These are phyloP conservation scores for Celastrina argiolus DNA, from an alignment of 2,888 invertebrate genomes.

Conservation along the genomic window DNA sequence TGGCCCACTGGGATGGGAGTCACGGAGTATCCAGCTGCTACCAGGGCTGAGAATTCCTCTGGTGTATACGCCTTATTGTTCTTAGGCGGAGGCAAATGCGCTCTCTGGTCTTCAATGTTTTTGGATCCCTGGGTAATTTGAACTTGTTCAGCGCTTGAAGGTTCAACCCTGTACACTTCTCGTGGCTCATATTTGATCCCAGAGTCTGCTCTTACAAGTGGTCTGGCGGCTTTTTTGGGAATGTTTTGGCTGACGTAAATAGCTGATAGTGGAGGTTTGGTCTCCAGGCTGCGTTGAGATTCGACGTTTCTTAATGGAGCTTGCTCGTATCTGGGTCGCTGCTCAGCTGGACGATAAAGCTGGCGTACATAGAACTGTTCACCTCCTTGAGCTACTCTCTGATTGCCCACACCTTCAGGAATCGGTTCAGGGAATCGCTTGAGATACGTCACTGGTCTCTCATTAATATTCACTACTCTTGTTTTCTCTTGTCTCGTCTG, in stretches of 20 bases:
- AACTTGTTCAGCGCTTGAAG: conserved; percentile 42
- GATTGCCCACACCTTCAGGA: conserved; percentile 47
- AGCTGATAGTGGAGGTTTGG: conserved; percentile 63
- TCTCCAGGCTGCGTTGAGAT: conserved; percentile 46
- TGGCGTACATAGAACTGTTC: conserved; percentile 66
- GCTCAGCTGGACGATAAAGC: conserved; percentile 58
- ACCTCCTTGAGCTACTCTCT: conserved; percentile 51
- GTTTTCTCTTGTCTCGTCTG: conserved; percentile 54
- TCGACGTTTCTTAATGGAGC: conserved; percentile 45
- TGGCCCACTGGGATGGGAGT: conserved; percentile 69
- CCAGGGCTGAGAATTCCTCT: conserved; percentile 69
- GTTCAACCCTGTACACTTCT: conserved; percentile 39
- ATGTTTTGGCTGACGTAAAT: conserved; percentile 67
- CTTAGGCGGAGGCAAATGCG: conserved; percentile 68
- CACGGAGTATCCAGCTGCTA: conserved; percentile 71
- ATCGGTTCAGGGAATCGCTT: conserved; percentile 61
- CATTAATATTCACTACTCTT: conserved; percentile 50
- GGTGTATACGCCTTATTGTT: conserved; percentile 74
- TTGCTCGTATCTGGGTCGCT: conserved; percentile 54
- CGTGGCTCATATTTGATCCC: conserved; percentile 34
- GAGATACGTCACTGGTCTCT: conserved; percentile 63
- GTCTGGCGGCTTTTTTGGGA: conserved; percentile 55
- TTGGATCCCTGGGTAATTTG: conserved; percentile 54
- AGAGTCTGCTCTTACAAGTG: conserved; percentile 43
- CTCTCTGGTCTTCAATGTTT: conserved; percentile 57